A percentile compares a stretch with the other conserved stretches of the same genome.
Conservation (phyloP, 2,797 vertebrate genomes). For the Picus viridis region DNA sequence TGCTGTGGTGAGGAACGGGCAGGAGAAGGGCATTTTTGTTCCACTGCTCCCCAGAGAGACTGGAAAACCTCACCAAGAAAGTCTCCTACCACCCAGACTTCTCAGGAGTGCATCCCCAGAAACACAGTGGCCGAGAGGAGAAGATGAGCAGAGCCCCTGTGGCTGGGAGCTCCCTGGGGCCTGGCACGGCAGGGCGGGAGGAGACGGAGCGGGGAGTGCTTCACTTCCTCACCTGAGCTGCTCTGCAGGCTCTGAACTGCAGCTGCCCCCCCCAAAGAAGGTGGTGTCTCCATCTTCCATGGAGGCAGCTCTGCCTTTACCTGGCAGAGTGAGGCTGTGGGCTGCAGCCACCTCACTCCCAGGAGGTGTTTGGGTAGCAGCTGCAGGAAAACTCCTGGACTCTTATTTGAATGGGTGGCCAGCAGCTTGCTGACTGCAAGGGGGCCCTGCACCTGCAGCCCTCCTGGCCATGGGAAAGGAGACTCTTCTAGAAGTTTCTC, state of each 20-base stretch:
- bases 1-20: neutral
- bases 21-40: neutral
- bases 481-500: neutral
- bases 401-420: neutral
- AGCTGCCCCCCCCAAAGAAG: neutral
- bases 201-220: neutral
- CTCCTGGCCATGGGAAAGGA: neutral
- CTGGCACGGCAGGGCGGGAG: neutral
- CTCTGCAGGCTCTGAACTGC: neutral
- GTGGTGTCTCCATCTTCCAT: neutral
- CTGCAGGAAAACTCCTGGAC: neutral
- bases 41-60: neutral
- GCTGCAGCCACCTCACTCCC: neutral
- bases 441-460: neutral
- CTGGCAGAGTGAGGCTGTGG: neutral
- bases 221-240: neutral
- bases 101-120: neutral
- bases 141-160: neutral
- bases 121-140: neutral
- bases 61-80: neutral
- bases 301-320: neutral
- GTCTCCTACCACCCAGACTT: neutral
- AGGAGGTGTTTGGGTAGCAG: neutral
- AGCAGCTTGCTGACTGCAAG: neutral
- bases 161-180: neutral